Evolutionary conservation across 2,797 vertebrate species (phyloP).

Genomic region (Macroramphosus scolopax): DNA sequence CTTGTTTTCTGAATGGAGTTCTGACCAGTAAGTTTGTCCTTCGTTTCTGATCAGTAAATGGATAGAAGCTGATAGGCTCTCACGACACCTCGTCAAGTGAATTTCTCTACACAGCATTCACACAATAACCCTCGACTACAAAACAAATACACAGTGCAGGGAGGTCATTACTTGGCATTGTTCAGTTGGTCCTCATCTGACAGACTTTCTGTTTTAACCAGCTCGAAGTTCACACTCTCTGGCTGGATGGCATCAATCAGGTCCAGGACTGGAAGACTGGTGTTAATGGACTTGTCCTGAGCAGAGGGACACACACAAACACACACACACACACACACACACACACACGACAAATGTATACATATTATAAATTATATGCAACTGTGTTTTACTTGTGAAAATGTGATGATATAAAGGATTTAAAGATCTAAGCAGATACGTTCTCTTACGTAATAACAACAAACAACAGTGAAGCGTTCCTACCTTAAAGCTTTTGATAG

Average conservation of each 20-base stretch:
- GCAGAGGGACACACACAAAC: constrained; percentile 13
- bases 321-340: constrained; percentile 5
- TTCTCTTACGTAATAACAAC: constrained; percentile 1
- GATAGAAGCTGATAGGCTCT: no score
- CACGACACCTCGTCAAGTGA: no score
- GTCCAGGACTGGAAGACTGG: constrained; percentile 90
- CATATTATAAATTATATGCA: not conserved
- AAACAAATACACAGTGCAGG: no score
- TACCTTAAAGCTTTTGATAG: constrained; percentile 93
- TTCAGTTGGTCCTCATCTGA: constrained; percentile 88
- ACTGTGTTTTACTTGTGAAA: not conserved
- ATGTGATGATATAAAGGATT: not conserved
- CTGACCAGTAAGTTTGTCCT: no score
- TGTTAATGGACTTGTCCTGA: constrained; percentile 89
- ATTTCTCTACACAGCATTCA: no score
- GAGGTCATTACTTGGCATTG: constrained; percentile 87
- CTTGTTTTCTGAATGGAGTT: no score
- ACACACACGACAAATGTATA: constrained; percentile 4
- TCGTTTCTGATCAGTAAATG: no score
- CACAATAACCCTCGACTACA: no score
- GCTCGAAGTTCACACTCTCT: constrained; percentile 88
- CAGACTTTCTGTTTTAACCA: constrained; percentile 84
- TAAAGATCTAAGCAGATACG: not conserved
- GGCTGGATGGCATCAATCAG: constrained; percentile 96
- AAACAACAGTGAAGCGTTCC: constrained; percentile 1